These are phyloP conservation scores for Thalpophila matura DNA, from an alignment of 2,888 invertebrate species.

Conservation along the genomic window DNA sequence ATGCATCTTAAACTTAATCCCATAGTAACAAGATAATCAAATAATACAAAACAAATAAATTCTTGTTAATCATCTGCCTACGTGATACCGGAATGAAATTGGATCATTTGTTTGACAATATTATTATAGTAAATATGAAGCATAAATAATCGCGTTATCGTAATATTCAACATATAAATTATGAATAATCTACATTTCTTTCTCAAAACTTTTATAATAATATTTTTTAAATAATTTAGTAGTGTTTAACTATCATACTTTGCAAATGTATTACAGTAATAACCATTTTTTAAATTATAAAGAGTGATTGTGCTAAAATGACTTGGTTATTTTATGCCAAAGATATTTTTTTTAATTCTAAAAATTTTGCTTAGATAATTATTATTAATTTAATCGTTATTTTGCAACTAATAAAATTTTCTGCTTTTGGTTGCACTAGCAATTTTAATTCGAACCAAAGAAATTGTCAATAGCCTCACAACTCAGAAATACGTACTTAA, in stretches of 20 bases:
- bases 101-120: background rate
- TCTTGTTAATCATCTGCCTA: background rate
- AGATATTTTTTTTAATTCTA: slow-evolving; percentile 34
- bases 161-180: background rate
- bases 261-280: slow-evolving; percentile 11
- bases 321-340: slow-evolving; percentile 45
- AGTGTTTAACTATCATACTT: slow-evolving; percentile 8
- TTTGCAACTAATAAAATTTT: background rate
- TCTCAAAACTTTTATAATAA: slow-evolving; percentile 24
- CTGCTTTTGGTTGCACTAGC: background rate
- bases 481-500: background rate
- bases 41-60: background rate
- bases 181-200: slow-evolving; percentile 5
- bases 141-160: too few relatives aligned
- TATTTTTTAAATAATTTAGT: slow-evolving; percentile 33
- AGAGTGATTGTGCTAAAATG: slow-evolving; percentile 4
- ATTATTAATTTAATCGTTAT: background rate
- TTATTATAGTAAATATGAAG: background rate
- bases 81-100: slow-evolving; percentile 2
- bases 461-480: slow-evolving; percentile 14
- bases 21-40: background rate
- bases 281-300: background rate
- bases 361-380: slow-evolving; percentile 14
- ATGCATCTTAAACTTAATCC: slow-evolving; percentile 30
- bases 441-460: slow-evolving; percentile 17